Evolutionary conservation across 2,888 invertebrate species (phyloP), one percentile per base, ranked within the genome.

Genomic region (Tenodera sinensis): DNA sequence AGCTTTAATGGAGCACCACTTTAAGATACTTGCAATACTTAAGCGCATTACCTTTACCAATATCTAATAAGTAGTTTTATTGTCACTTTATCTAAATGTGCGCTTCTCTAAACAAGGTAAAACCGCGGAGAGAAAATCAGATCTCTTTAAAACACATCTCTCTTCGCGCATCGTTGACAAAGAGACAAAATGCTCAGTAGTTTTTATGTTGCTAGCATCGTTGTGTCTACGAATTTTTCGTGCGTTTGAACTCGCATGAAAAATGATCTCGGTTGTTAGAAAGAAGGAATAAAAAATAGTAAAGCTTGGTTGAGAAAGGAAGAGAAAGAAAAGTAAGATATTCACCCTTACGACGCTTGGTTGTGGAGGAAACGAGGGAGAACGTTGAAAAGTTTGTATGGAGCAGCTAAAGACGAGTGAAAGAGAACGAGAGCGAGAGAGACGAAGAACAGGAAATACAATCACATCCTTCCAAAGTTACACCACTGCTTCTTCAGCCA

Each of bases 381-480:
- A 8, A 47, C n/a, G 85, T n/a, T 20, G 34, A 42, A 34, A 34
- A 34, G 25, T 71, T 71, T 71, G 54, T 71, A 71, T 71, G 54
- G 54, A 71, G 6, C 15, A 71, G 54, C 54, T 71, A 71, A 71
- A 71, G 54, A 71, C 6, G 54, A 25, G 25, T 15, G 6, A 25
- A 3, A 71, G 15, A 25, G 25, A 71, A 6, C 14, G 25, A 25
- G 0, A 54, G 30, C 2, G 30, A 20, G 15, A 54, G 15, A 54
- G 54, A 15, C 14, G 20, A 54, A 54, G 25, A 71, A 71, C 54
- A 82, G 82, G 83, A 87, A 28, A 42, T 83, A 87, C 87, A 87
- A 87, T 87, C 87, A 83, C 82, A 83, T 87, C 87, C 83, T 85
- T 34, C 86, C 27, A 83, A 87, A 87, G 82, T 87, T 87, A 83